Evolutionary conservation across 1,140 invertebrate species (phyloP).

Genomic region (Theocolax elegans): DNA sequence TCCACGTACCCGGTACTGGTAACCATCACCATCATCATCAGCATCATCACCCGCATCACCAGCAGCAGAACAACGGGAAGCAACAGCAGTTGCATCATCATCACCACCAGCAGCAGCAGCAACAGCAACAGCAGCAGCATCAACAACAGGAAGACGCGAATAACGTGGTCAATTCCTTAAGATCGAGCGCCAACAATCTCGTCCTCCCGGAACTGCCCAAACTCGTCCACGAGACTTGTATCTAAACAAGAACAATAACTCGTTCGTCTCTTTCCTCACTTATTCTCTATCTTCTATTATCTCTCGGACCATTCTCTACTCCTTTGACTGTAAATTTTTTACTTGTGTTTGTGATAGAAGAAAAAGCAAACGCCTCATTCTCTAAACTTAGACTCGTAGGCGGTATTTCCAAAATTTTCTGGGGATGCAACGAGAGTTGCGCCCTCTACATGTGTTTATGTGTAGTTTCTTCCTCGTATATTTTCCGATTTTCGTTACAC

Average conservation of each 20-base stretch:
- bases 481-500: no score
- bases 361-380: no score
- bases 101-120: conserved; percentile 40
- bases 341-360: not conserved
- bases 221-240: conserved; percentile 79
- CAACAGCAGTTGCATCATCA: conserved; percentile 34
- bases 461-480: no score
- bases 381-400: no score
- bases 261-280: conserved; percentile 24
- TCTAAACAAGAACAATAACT: conserved; percentile 63
- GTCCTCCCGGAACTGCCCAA: conserved; percentile 72
- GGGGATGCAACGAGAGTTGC: no score
- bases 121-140: conserved; percentile 14
- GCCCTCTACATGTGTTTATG: no score
- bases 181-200: conserved; percentile 64
- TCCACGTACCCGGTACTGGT: conserved; percentile 60
- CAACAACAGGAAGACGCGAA: conserved; percentile 30
- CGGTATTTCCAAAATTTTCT: no score
- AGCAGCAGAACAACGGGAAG: conserved; percentile 29
- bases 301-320: not conserved
- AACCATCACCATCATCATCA: conserved; percentile 50
- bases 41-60: conserved; percentile 37
- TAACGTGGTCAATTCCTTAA: conserved; percentile 61
- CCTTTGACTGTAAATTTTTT: not conserved
- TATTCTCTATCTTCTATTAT: conserved; percentile 7